Conservation (phyloP, 2,113 vertebrate genomes). For the Muscicapa adusta region DNA sequence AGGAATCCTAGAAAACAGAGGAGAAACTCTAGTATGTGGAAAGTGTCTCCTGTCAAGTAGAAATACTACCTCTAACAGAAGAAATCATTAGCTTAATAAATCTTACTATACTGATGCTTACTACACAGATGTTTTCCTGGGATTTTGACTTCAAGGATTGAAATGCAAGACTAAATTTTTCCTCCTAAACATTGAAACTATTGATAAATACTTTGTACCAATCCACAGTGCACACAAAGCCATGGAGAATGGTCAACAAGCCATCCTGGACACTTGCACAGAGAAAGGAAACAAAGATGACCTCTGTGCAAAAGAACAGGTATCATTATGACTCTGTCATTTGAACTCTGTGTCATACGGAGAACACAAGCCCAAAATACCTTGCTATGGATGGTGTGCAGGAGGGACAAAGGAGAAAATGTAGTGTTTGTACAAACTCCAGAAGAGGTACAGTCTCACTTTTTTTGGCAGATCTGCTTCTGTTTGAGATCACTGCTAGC, state of each 20-base stretch:
- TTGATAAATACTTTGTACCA: neutral
- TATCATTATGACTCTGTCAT: neutral
- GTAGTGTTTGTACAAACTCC: neutral
- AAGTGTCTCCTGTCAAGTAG: neutral
- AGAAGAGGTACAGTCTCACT: neutral
- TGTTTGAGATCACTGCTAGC: neutral
- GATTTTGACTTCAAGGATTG: neutral
- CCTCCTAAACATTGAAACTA: neutral
- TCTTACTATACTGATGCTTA: neutral
- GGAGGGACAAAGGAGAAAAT: neutral
- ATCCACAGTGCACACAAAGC: neutral
- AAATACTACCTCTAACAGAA: neutral
- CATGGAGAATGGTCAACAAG: neutral
- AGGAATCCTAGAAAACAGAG: neutral
- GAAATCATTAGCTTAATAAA: neutral
- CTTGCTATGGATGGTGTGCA: neutral
- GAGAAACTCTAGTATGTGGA: neutral
- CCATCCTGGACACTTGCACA: neutral
- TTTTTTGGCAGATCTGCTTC: neutral
- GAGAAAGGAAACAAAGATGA: neutral
- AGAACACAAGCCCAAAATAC: neutral
- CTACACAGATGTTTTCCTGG: neutral
- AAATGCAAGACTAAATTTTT: neutral
- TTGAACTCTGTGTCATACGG: rapidly evolving
- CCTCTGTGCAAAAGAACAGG: neutral